phyloP scores from a whole-genome alignment of 2,113 vertebrate genomes.

The Crypturellus undulatus region DNA sequence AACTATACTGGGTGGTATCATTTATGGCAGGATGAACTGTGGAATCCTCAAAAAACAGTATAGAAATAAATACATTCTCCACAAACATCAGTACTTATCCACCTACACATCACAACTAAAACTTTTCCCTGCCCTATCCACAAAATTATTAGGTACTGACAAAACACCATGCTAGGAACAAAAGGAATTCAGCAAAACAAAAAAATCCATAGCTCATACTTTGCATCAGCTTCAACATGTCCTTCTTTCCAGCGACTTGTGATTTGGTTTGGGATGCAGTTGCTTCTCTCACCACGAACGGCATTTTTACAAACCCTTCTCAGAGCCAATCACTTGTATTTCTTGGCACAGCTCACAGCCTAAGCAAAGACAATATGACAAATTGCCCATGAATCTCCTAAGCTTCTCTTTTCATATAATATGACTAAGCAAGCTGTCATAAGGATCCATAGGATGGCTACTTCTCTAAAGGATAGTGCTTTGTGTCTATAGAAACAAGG shows the following conservation, averaged over 20 bases:
- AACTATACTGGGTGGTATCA: neutral
- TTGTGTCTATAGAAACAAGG: neutral
- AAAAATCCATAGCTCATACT: neutral
- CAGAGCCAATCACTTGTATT: neutral
- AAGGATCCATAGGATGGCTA: neutral
- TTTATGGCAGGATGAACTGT: neutral
- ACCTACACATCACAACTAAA: neutral
- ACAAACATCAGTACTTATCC: neutral
- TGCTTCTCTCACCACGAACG: neutral
- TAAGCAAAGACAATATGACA: conserved; percentile 20
- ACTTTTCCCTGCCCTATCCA: neutral
- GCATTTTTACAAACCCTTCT: conserved; percentile 19
- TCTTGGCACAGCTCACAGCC: neutral
- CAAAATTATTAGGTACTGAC: neutral
- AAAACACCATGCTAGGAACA: neutral
- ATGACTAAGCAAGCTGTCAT: neutral
- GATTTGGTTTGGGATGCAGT: neutral
- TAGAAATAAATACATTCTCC: neutral
- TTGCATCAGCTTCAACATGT: neutral
- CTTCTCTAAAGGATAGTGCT: neutral
- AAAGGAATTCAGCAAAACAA: neutral
- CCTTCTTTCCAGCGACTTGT: neutral
- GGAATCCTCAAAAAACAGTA: neutral
- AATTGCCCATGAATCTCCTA: neutral
- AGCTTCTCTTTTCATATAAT: neutral